Evolutionary conservation across 2,888 invertebrate species (phyloP).

Genomic region (Plutella xylostella): DNA sequence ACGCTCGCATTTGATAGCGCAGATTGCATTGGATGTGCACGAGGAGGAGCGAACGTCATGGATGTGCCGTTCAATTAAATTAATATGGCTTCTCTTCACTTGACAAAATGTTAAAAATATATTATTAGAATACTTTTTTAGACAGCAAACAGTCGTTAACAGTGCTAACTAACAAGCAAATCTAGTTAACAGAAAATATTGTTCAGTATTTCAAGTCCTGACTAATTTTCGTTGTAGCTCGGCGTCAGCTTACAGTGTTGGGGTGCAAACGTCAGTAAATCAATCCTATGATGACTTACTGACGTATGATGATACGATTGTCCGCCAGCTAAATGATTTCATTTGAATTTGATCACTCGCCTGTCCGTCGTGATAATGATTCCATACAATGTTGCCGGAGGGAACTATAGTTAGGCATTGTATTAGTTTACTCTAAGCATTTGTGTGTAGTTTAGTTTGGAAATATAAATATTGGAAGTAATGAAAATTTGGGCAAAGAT

Average conservation of each 20-base stretch:
- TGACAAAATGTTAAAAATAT: background rate
- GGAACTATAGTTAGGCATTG: too few relatives aligned
- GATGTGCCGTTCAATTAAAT: too few relatives aligned
- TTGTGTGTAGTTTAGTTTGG: too few relatives aligned
- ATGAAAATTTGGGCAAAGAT: too few relatives aligned
- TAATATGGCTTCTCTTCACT: background rate
- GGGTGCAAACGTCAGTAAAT: conserved; percentile 33
- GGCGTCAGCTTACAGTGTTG: conserved; percentile 9
- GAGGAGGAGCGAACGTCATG: background rate
- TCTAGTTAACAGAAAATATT: too few relatives aligned
- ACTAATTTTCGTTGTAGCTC: background rate
- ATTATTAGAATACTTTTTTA: too few relatives aligned
- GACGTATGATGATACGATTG: conserved; percentile 65
- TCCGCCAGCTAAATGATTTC: conserved; percentile 54
- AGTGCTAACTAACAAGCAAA: too few relatives aligned
- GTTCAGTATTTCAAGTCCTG: too few relatives aligned
- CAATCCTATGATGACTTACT: conserved; percentile 44
- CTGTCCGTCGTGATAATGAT: conserved; percentile 56
- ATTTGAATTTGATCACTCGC: conserved; percentile 66
- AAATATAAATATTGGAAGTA: too few relatives aligned
- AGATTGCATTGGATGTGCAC: conserved; percentile 19
- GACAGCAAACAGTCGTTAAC: too few relatives aligned
- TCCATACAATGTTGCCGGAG: too few relatives aligned
- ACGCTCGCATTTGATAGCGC: conserved; percentile 26
- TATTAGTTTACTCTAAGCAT: too few relatives aligned